Evolutionary conservation across 2,797 vertebrate genomes (phyloP), one percentile per base, ranked within the genome.

Genomic region (Philypnodon macrostomus): DNA sequence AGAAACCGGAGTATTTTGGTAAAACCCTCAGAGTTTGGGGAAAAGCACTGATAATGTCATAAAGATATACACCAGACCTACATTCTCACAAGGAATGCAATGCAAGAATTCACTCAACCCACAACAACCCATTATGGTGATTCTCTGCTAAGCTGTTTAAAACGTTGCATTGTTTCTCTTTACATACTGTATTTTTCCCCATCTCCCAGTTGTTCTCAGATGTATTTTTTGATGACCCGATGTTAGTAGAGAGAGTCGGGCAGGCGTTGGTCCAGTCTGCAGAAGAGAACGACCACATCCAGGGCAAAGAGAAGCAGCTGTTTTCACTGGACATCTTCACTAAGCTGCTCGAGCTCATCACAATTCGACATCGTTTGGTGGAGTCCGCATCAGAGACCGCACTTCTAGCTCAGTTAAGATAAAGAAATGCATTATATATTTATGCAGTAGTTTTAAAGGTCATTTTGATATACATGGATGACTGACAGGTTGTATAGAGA

Each of bases 131-230:
- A n/a, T n/a, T n/a, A n/a, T n/a, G n/a, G n/a, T n/a, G n/a, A n/a
- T n/a, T n/a, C n/a, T n/a, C n/a, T n/a, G n/a, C n/a, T n/a, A n/a
- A n/a, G n/a, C n/a, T n/a, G n/a, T n/a, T n/a, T n/a, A n/a, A n/a
- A n/a, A n/a, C n/a, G n/a, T n/a, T n/a, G n/a, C n/a, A n/a, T n/a
- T n/a, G n/a, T 16, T 44, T 21, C 17, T 41, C 15, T 14, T 2
- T n/a, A n/a, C n/a, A n/a, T n/a, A n/a, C n/a, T n/a, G n/a, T n/a
- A n/a, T n/a, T n/a, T n/a, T n/a, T n/a, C n/a, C n/a, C n/a, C n/a
- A n/a, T n/a, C 29, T 52, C 0, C 10, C 65, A 92, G 88, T 66
- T 94, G 52, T 91, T 92, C 84, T 84, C 84, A 41, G 79, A 72
- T 3, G 51, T 85, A 14, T 73, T 89, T 47, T 71, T 85, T 34